A percentile compares a stretch with the other conserved stretches of the same genome.
Conservation (phyloP, 2,797 vertebrate genomes). For the Syndactyla subalaris region DNA sequence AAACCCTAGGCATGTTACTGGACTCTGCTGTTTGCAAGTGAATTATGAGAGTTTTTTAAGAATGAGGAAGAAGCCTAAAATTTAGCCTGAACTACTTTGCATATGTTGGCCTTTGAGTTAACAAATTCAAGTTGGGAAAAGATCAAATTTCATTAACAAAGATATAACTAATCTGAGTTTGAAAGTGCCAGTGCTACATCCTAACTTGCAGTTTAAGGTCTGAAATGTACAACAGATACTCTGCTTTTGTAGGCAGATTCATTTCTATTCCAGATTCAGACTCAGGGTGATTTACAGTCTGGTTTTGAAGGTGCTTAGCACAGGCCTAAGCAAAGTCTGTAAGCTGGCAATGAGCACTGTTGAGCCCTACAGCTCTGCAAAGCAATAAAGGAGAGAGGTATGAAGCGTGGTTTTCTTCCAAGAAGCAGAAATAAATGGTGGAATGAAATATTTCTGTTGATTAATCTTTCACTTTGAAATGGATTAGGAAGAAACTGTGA, state of each 20-base stretch:
- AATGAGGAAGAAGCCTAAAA: background rate
- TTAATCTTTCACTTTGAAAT: slow-evolving; percentile 65
- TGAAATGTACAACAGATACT: background rate
- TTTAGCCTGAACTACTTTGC: background rate
- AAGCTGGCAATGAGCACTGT: background rate
- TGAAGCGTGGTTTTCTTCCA: background rate
- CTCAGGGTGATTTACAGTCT: background rate
- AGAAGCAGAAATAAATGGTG: slow-evolving; percentile 12
- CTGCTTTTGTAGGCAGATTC: background rate
- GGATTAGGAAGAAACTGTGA: slow-evolving; percentile 47
- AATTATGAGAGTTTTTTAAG: background rate
- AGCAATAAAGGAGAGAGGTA: background rate
- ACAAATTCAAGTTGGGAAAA: background rate
- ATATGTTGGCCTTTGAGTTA: background rate
- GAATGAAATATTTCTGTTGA: slow-evolving; percentile 33
- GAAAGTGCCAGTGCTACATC: background rate
- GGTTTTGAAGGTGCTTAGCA: background rate
- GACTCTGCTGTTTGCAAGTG: background rate
- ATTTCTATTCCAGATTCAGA: background rate
- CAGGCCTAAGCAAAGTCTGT: background rate
- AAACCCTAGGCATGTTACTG: background rate
- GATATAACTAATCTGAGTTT: background rate
- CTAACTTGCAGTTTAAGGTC: background rate
- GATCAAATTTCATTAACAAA: background rate
- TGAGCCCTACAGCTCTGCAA: background rate